These are phyloP conservation scores for Gonioctena quinquepunctata DNA, from an alignment of 1,140 invertebrate genomes.

Conservation along the genomic window DNA sequence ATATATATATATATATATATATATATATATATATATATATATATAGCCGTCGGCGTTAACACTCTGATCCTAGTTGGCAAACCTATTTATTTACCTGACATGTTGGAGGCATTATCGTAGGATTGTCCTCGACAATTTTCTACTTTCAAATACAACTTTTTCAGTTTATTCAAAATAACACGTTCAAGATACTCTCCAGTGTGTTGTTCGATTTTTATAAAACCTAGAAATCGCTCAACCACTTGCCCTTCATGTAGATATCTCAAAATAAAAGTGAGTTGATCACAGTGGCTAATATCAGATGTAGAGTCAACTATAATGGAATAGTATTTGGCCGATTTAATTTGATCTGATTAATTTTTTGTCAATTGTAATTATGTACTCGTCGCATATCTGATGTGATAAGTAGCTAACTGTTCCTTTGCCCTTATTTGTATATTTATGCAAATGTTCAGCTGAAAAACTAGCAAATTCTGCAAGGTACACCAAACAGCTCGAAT, in stretches of 20 bases:
- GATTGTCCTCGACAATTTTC: slow-evolving; percentile 17
- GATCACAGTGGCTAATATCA: slow-evolving; percentile 46
- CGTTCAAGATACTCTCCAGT: neutral
- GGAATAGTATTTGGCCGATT: slow-evolving; percentile 51
- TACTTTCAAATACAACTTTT: too few species aligned
- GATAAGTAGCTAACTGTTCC: slow-evolving; percentile 50
- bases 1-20: too few species aligned
- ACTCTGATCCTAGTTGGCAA: slow-evolving; percentile 48
- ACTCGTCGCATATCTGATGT: slow-evolving; percentile 47
- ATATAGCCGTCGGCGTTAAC: slow-evolving; percentile 27
- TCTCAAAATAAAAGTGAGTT: slow-evolving; percentile 46
- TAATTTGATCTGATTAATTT: slow-evolving; percentile 46
- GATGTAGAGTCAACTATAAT: slow-evolving; percentile 53
- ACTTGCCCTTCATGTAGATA: slow-evolving; percentile 38
- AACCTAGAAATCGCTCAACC: slow-evolving; percentile 1
- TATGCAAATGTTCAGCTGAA: slow-evolving; percentile 46
- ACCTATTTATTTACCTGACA: slow-evolving; percentile 18
- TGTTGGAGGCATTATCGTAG: slow-evolving; percentile 17
- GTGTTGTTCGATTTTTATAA: neutral
- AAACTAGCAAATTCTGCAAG: slow-evolving; percentile 51
- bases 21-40: too few species aligned
- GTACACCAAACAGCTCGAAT: slow-evolving; percentile 44
- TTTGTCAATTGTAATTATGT: slow-evolving; percentile 46
- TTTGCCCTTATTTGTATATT: slow-evolving; percentile 45
- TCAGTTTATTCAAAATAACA: too few species aligned